phyloP scores from a whole-genome alignment of 2,888 invertebrate genomes.

The Ligdia adustata region DNA sequence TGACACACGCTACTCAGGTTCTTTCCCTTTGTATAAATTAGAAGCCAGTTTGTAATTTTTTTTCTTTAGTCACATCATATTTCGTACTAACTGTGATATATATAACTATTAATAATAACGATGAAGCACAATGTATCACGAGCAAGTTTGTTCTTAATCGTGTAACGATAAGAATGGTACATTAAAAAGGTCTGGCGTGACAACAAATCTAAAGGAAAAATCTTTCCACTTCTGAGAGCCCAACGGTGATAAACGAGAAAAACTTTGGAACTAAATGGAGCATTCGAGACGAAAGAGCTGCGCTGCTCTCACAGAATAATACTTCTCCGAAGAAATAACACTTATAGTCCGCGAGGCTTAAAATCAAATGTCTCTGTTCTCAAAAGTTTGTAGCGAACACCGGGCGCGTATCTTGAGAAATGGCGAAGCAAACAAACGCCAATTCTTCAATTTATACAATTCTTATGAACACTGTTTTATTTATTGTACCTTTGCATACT shows the following conservation, averaged over 20 bases:
- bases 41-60: too few species aligned
- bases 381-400: conserved; percentile 64
- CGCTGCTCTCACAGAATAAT: conserved; percentile 82
- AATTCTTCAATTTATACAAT: conserved; percentile 32
- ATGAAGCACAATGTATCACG: conserved; percentile 44
- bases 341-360: conserved; percentile 83
- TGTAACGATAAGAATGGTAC: conserved; percentile 80
- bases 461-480: conserved; percentile 18
- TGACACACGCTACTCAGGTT: conserved; percentile 7
- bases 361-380: conserved; percentile 81
- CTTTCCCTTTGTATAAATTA: conserved; percentile 11
- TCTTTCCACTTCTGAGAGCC: conserved; percentile 82
- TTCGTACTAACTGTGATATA: too few species aligned
- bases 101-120: conserved; percentile 13
- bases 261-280: conserved; percentile 84
- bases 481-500: too few species aligned
- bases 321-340: conserved; percentile 82
- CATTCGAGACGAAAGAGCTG: conserved; percentile 81
- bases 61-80: too few species aligned
- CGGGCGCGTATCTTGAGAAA: conserved; percentile 61
- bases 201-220: conserved; percentile 85
- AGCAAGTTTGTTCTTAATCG: conserved; percentile 74
- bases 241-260: conserved; percentile 84
- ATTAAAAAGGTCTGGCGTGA: conserved; percentile 85
- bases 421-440: conserved; percentile 46